Percentiles rank a stretch among this genome's conserved stretches.
These are phyloP conservation scores for Daboia siamensis DNA, from an alignment of 2,113 vertebrate genomes.

Conservation along the genomic window DNA sequence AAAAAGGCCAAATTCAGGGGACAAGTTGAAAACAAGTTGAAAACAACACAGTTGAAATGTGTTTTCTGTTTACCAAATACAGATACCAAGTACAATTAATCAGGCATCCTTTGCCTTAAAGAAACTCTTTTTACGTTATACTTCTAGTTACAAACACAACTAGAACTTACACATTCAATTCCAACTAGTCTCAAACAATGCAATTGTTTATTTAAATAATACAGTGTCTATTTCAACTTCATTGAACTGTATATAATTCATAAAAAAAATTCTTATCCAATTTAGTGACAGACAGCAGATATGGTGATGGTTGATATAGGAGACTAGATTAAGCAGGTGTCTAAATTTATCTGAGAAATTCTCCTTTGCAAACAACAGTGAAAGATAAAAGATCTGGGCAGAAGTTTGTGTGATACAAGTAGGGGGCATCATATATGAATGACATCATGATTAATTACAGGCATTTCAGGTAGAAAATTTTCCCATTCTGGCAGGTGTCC, in stretches of 20 bases:
- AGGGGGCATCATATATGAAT: not conserved
- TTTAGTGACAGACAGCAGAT: not conserved
- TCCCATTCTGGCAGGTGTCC: not conserved
- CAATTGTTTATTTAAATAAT: not conserved
- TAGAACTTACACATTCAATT: not conserved
- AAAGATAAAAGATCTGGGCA: not conserved
- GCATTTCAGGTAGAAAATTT: not conserved
- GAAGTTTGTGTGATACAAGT: not conserved
- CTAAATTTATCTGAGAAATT: not conserved
- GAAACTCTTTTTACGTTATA: not conserved
- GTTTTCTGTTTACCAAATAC: not conserved
- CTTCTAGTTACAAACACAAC: not conserved
- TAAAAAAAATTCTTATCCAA: not conserved
- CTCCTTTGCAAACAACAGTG: not conserved
- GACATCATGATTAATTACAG: not conserved
- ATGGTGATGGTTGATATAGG: not conserved
- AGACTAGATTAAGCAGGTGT: not conserved
- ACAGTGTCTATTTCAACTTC: not conserved
- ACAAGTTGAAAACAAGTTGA: constrained; percentile 1
- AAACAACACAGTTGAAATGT: not conserved
- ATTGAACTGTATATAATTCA: not conserved
- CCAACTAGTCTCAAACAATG: not conserved
- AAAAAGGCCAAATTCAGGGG: not conserved
- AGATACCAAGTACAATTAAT: not conserved
- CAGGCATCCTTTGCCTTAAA: not conserved